These are phyloP conservation scores for Chlorops oryzae DNA, from an alignment of 1,140 invertebrate species.

Conservation along the genomic window DNA sequence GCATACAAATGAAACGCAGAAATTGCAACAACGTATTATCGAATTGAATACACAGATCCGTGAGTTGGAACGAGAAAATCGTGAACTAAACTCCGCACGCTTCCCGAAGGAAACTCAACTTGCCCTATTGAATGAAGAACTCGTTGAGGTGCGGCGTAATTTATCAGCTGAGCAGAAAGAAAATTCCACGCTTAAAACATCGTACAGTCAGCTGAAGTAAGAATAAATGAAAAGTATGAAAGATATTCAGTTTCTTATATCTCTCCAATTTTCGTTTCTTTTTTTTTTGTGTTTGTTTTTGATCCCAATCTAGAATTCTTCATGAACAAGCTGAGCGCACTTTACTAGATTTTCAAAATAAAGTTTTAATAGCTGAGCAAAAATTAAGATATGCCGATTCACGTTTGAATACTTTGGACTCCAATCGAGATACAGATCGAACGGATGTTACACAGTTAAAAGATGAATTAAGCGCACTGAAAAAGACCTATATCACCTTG, in stretches of 20 bases:
- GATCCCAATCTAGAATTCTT: slow-evolving; percentile 24
- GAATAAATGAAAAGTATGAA: not conserved
- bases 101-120: slow-evolving; percentile 33
- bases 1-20: slow-evolving; percentile 31
- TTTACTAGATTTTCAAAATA: slow-evolving; percentile 33
- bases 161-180: slow-evolving; percentile 22
- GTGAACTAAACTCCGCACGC: slow-evolving; percentile 30
- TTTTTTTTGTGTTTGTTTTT: not conserved
- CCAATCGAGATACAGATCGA: slow-evolving; percentile 27
- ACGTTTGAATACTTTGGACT: slow-evolving; percentile 26
- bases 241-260: not conserved
- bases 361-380: slow-evolving; percentile 29
- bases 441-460: slow-evolving; percentile 19
- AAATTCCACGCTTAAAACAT: slow-evolving; percentile 18
- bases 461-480: slow-evolving; percentile 29
- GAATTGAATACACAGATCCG: slow-evolving; percentile 26
- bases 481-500: slow-evolving; percentile 26
- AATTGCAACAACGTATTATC: slow-evolving; percentile 25
- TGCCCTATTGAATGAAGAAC: slow-evolving; percentile 31
- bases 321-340: slow-evolving; percentile 44
- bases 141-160: slow-evolving; percentile 24
- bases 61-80: slow-evolving; percentile 33
- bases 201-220: slow-evolving; percentile 36
- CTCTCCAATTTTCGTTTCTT: slow-evolving; percentile 1
- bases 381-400: slow-evolving; percentile 31